Evolutionary conservation across 2,113 vertebrate genomes (phyloP), one percentile per base, ranked within the genome.

Genomic region (Xenus cinereus): DNA sequence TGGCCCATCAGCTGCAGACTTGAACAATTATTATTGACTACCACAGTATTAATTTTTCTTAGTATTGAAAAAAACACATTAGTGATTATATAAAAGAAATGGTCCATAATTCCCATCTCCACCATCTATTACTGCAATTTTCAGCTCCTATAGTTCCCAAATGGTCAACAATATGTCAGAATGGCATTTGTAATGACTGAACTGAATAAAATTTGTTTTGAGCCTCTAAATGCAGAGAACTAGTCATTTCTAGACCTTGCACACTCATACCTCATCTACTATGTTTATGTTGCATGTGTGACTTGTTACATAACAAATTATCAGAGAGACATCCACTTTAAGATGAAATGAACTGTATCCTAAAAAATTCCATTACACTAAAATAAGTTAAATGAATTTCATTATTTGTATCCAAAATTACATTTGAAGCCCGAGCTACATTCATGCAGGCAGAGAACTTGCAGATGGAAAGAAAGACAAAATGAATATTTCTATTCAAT

Each of bases 301-400:
- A 75, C 63, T 86, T 76, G 33, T 73, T 89, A 68, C 48, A 86
- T 62, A 95, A 69, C 53, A 91, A 89, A 69, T 74, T 95, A 89
- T 89, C 85, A 85, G 69, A 86, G 24, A 84, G 9, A 84, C 28
- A 54, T 84, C 27, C 41, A 86, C 72, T 95, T 91, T 30, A 53
- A 23, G 21, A 64, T 90, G 43, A 96, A 97, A 94, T 89, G 28
- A 92, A 43, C 75, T 85, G 35, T 62, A 77, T 39, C 64, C n/a
- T 86, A 89, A 89, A 90, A 87, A 60, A 97, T 21, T 20, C 33
- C 24, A 62, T 69, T 94, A 28, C 7, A 1, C 19, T 84, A 96
- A 96, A 93, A 89, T 80, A 91, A 66, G 72, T 73, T 63, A 89
- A 89, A 94, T 88, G 27, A 89, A 27, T 89, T 89, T 86, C 59